Conservation (phyloP, 2,113 vertebrate genomes). For the Pterophyllum scalare region DNA sequence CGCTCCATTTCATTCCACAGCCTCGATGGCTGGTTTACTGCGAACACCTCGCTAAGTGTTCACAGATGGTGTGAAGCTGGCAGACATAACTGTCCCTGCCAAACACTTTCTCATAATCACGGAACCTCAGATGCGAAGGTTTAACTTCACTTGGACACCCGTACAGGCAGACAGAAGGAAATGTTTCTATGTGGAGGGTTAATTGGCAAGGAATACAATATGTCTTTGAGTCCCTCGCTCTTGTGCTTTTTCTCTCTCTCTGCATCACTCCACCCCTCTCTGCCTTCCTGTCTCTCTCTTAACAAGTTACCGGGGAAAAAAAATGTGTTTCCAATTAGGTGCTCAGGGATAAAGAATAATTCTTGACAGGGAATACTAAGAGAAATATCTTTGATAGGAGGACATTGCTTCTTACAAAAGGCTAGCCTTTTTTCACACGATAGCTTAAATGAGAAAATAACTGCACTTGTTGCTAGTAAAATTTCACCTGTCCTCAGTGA, state of each 20-base stretch:
- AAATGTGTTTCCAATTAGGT: conserved; percentile 82
- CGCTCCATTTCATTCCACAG: conserved; percentile 40
- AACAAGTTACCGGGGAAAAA: conserved; percentile 57
- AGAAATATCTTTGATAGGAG: conserved; percentile 9
- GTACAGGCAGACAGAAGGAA: conserved; percentile 41
- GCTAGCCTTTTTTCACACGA: neutral
- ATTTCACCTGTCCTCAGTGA: conserved; percentile 7
- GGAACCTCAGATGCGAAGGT: conserved; percentile 28
- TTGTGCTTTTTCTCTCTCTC: conserved; percentile 15
- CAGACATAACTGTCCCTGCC: conserved; percentile 30
- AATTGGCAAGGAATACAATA: conserved; percentile 63
- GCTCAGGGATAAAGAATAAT: conserved; percentile 45
- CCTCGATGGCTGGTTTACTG: conserved; percentile 31
- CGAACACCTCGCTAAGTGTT: conserved; percentile 70
- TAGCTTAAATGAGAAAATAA: neutral
- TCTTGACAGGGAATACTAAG: conserved; percentile 1
- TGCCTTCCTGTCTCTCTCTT: conserved; percentile 15
- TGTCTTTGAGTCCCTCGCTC: conserved; percentile 57
- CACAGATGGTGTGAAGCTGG: conserved; percentile 62
- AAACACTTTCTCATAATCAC: conserved; percentile 45
- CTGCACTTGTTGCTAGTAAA: conserved; percentile 3
- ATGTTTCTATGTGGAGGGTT: conserved; percentile 55
- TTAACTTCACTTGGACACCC: conserved; percentile 32
- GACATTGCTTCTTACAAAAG: neutral
- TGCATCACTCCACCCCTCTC: conserved; percentile 18